Conservation (phyloP, 2,113 vertebrate species). For the Bothrops jararaca region DNA sequence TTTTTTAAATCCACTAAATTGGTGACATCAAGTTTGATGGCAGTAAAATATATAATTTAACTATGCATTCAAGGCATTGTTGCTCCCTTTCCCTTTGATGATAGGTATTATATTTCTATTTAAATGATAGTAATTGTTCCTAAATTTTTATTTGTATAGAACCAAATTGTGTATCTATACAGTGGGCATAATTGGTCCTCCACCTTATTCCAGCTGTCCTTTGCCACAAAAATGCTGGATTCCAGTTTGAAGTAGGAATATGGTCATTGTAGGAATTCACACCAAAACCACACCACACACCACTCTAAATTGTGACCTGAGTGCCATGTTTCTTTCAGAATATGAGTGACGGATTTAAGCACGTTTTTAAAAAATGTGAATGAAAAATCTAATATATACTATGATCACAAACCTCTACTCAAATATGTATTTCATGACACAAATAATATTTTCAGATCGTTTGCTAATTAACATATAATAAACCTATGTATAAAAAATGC, state of each 20-base stretch:
- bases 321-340: neutral
- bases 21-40: neutral
- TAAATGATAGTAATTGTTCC: neutral
- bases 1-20: neutral
- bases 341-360: neutral
- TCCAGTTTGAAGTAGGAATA: neutral
- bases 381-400: neutral
- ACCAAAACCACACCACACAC: neutral
- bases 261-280: neutral
- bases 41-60: neutral
- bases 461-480: neutral
- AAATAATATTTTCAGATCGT: neutral
- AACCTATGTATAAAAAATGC: neutral
- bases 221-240: neutral
- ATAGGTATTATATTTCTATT: neutral
- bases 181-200: neutral
- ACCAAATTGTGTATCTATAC: neutral
- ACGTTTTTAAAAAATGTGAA: neutral
- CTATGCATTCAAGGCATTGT: neutral
- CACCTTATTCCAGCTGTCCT: neutral
- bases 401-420: neutral
- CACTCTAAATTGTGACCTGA: neutral
- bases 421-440: neutral
- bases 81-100: neutral
- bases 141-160: neutral